Base-by-base conservation (phyloP, 2,888 invertebrate species). In the Lasioglossum villosulum region DNA sequence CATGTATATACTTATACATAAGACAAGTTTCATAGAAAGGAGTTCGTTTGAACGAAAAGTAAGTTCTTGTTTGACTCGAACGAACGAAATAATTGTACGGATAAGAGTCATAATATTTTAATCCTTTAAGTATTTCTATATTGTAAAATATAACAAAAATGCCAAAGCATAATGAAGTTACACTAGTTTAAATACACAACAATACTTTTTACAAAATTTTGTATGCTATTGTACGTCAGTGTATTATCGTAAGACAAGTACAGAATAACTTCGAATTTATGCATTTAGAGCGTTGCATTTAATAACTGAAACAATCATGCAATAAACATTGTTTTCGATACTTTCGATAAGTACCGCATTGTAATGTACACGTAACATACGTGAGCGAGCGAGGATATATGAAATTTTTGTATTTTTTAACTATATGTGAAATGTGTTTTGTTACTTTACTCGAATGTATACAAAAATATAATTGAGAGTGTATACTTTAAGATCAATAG, bases 111-210 rank as follows among this genome's bases (percentile, higher is more conserved):
- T 63, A 23, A 74, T 78, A 87, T 75, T 73, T 74, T 89, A 86
- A 86, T 89, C 78, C 59, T 82, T 81, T 83, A 87, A 89, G 82
- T 80, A 85, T 77, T 77, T 83, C 84, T 87, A 83, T 87, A 82
- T 82, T 83, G 81, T 86, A 80, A 84, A 82, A 78, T 90, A 82
- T 86, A 85, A 85, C 75, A 75, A 76, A 78, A 88, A 90, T 89
- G 90, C 90, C 89, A 90, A 90, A 90, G 90, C 83, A 84, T 87
- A 90, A 87, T 75, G 84, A 86, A 87, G 86, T 90, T 90, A 84
- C 80, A 86, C 84, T 89, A 84, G 80, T 68, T 87, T 86, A 87
- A 66, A 81, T 72, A 83, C 74, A 78, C 82, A 78, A 75, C 74
- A 79, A 39, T 79, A 87, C 71, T 56, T 79, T 86, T 82, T 79